Conservation (phyloP, 2,113 vertebrate genomes). For the Callocephalon fimbriatum region DNA sequence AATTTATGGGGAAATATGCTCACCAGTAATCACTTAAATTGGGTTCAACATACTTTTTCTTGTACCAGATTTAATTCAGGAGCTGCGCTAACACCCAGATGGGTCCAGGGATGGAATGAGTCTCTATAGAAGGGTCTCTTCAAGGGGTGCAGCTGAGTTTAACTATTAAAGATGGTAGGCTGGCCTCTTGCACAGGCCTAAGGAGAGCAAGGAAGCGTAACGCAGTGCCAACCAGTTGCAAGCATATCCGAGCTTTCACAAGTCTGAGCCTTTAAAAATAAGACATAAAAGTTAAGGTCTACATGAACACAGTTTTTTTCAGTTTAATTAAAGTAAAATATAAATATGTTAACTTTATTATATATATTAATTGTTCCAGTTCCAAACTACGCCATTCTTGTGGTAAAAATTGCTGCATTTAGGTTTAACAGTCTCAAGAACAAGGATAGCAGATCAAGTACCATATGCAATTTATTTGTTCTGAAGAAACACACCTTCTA, state of each 20-base stretch:
- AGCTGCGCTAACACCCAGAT: background rate
- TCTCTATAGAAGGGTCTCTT: background rate
- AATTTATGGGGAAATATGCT: background rate
- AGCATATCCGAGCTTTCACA: background rate
- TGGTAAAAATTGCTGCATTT: background rate
- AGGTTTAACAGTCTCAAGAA: background rate
- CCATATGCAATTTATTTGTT: background rate
- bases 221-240: background rate
- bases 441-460: background rate
- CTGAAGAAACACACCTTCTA: background rate
- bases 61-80: background rate
- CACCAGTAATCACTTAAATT: background rate
- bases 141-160: background rate
- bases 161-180: background rate
- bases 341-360: background rate
- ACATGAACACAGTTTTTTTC: background rate
- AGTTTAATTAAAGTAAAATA: background rate
- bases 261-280: background rate
- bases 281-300: background rate
- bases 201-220: background rate
- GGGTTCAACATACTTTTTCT: background rate
- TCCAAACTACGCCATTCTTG: accelerated
- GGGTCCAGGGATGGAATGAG: background rate
- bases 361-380: background rate
- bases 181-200: background rate